phyloP scores from a whole-genome alignment of 2,888 invertebrate species.

The Empis stercorea region DNA sequence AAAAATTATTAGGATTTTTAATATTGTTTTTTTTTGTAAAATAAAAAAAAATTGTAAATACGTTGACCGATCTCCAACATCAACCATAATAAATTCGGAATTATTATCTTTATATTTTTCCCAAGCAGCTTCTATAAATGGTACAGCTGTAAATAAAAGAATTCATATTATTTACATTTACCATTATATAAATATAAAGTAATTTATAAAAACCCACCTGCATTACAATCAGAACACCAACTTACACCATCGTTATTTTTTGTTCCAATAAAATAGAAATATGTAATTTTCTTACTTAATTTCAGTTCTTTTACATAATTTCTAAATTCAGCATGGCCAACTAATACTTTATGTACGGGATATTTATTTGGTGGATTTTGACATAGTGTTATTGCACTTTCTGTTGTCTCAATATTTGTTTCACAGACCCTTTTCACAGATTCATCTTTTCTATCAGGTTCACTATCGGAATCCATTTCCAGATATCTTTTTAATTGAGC shows the following conservation, averaged over 20 bases:
- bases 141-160: slow-evolving; percentile 48
- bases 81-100: slow-evolving; percentile 52
- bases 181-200: not conserved
- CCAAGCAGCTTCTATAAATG: slow-evolving; percentile 51
- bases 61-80: slow-evolving; percentile 59
- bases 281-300: slow-evolving; percentile 7
- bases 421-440: too few relatives aligned
- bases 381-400: too few relatives aligned
- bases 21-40: too few relatives aligned
- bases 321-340: slow-evolving; percentile 40
- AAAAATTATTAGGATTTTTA: too few relatives aligned
- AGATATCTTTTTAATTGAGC: too few relatives aligned
- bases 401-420: too few relatives aligned
- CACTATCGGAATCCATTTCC: too few relatives aligned
- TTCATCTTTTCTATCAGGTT: too few relatives aligned
- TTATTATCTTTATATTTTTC: slow-evolving; percentile 39
- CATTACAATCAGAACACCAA: slow-evolving; percentile 81
- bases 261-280: slow-evolving; percentile 46
- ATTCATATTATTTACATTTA: not conserved
- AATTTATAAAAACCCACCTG: slow-evolving; percentile 41
- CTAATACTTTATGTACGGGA: not conserved
- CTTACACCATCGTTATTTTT: slow-evolving; percentile 47
- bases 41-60: too few relatives aligned
- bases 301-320: slow-evolving; percentile 13
- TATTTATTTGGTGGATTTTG: too few relatives aligned